These are phyloP conservation scores for Enteromius treurensis DNA, from an alignment of 2,797 vertebrate species.

Conservation along the genomic window DNA sequence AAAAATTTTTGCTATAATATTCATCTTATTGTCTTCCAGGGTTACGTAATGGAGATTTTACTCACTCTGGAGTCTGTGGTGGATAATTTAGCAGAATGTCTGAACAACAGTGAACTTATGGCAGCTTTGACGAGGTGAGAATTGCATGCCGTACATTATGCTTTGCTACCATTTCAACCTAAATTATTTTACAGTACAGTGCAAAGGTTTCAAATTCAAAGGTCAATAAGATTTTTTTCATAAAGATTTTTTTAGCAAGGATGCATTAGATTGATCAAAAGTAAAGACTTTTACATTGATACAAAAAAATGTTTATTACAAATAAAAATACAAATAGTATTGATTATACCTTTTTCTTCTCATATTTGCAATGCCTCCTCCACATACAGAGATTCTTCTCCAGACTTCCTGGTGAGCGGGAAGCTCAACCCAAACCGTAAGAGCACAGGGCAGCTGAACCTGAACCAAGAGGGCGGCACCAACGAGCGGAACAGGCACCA, in stretches of 20 bases:
- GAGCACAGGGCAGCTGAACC: slow-evolving; percentile 96
- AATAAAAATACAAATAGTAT: background rate
- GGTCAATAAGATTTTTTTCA: background rate
- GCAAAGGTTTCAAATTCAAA: background rate
- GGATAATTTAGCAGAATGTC: slow-evolving; percentile 95
- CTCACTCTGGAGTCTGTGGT: slow-evolving; percentile 95
- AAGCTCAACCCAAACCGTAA: slow-evolving; percentile 93
- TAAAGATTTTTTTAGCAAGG: background rate
- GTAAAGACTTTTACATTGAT: background rate
- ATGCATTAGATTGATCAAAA: background rate
- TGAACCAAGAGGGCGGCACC: slow-evolving; percentile 81
- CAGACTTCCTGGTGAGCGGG: slow-evolving; percentile 88
- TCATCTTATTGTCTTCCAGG: slow-evolving; percentile 72
- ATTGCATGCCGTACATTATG: background rate
- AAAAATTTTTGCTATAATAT: background rate
- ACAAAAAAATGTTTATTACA: too few species aligned
- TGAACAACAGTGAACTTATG: slow-evolving; percentile 96
- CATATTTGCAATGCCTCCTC: slow-evolving; percentile 16
- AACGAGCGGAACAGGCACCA: slow-evolving; percentile 92
- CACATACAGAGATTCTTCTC: slow-evolving; percentile 88
- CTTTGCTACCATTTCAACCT: background rate
- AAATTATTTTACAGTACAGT: background rate
- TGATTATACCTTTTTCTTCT: background rate
- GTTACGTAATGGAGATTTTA: slow-evolving; percentile 97
- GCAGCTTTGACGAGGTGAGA: slow-evolving; percentile 92